Evolutionary conservation across 2,113 vertebrate genomes (phyloP), one percentile per base, ranked within the genome.

Genomic region (Phrynosoma blainvillii): DNA sequence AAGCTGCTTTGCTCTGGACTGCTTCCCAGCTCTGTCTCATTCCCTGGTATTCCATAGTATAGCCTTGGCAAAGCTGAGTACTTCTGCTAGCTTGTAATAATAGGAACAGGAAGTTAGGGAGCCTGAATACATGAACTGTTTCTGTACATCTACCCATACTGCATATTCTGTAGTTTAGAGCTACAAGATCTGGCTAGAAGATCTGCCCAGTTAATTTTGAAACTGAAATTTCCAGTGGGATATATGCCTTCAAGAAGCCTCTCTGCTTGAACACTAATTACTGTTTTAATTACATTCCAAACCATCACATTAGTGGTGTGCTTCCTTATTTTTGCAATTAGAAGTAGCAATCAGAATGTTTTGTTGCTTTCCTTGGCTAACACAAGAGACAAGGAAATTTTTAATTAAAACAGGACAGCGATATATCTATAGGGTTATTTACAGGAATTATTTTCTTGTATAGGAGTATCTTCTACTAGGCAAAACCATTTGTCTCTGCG

Each of bases 331-430:
- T 94, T 94, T 95, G 94, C 88, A 27, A 70, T 96, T 95, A 96
- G 91, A 89, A 82, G 88, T 90, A 90, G 89, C 91, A 94, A 96
- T 96, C 90, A 95, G 92, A 92, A 92, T 93, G 94, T 92, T 92
- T 91, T 92, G 94, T 91, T 90, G 91, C 93, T 91, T 91, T 95
- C 93, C 93, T 86, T 87, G 82, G 85, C 93, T 93, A 93, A 94
- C 91, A 91, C 89, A 87, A 94, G 91, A 21, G 82, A 94, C 94
- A 92, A 76, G 92, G 91, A 88, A 42, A 92, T 88, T 30, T 75
- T 84, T 93, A 88, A 86, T 90, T 90, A 92, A 90, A 96, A 90
- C n/a, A 93, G 88, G 90, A 79, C 36, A 1, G 32, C 2, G 0
- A 0, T 73, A 68, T 32, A 56, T 70, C 14, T 56, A 21, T 11